Base-by-base conservation (phyloP, 2,113 vertebrate genomes). In the Anoura caudifer region DNA sequence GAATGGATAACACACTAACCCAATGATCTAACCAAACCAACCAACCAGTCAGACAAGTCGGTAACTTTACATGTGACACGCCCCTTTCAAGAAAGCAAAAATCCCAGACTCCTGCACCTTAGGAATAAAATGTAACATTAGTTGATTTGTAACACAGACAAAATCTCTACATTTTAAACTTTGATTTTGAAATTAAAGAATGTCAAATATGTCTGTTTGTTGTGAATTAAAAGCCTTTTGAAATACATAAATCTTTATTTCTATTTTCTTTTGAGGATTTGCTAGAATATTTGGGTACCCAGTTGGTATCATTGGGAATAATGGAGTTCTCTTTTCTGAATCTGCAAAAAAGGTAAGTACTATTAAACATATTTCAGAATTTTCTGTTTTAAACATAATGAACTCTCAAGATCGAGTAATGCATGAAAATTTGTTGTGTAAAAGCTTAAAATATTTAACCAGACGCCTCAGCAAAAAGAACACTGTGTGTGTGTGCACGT, bases 271-370 rank as follows among this genome's bases (percentile, higher is more conserved):
- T 95, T 88, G 90, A 99, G 99, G 99, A 87, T 99, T 99, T 97
- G 99, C 99, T 88, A 99, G 99, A 97, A 99, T 99, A 98, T 99
- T 99, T 98, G 99, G 99, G 61, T 99, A 99, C 92, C 99, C 99
- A 13, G 98, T 99, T 50, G 99, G 99, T 97, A 99, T 99, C 96
- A 99, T 99, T 98, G 99, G 99, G 96, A 99, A 99, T 98, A 99
- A 99, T 80, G 99, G 99, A 82, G 99, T 99, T 96, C 98, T 99
- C 90, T 99, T 99, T 98, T 99, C 99, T 95, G 99, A 99, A 97
- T 99, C 99, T 67, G 99, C 99, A 65, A 99, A 99, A 98, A 99
- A 99, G 99, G 99, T 99, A 99, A 98, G 98, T 98, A 90, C 63
- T 88, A 7, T 63, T 70, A 33, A 70, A 84, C 80, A 76, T 36